Evolutionary conservation across 2,113 vertebrate species (phyloP).

Genomic region (Peromyscus californicus): DNA sequence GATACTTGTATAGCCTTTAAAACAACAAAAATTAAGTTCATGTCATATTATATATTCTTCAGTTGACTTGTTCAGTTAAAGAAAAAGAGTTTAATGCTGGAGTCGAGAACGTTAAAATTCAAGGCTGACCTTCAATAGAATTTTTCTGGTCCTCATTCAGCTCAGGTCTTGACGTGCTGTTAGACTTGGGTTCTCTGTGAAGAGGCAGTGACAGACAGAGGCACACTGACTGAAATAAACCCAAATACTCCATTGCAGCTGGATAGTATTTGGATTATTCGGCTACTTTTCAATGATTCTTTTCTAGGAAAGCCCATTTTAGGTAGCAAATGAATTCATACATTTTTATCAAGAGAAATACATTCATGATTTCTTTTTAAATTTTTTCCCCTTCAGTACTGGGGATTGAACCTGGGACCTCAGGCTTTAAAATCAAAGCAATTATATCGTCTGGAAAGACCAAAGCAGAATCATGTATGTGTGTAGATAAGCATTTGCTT

Average conservation of each 20-base stretch:
- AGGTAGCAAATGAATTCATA: slow-evolving; percentile 11
- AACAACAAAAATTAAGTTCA: not conserved
- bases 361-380: not conserved
- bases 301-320: slow-evolving; percentile 4
- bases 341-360: slow-evolving; percentile 64
- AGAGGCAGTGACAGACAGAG: slow-evolving; percentile 50
- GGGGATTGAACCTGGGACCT: not conserved
- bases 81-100: not conserved
- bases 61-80: slow-evolving; percentile 44
- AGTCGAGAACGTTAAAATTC: slow-evolving; percentile 3
- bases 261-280: slow-evolving; percentile 49
- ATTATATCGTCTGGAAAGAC: slow-evolving; percentile 34
- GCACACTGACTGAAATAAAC: slow-evolving; percentile 8
- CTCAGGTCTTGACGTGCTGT: slow-evolving; percentile 9
- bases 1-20: not conserved
- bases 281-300: slow-evolving; percentile 26
- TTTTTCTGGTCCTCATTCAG: slow-evolving; percentile 29
- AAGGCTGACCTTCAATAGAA: slow-evolving; percentile 34
- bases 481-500: not conserved
- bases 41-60: slow-evolving; percentile 32
- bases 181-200: slow-evolving; percentile 21
- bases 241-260: not conserved
- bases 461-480: not conserved
- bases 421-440: not conserved
- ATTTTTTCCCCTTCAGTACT: not conserved